Percentiles rank a stretch among this genome's conserved stretches.
Conservation (phyloP, 2,888 invertebrate species). For the Pteria penguin region DNA sequence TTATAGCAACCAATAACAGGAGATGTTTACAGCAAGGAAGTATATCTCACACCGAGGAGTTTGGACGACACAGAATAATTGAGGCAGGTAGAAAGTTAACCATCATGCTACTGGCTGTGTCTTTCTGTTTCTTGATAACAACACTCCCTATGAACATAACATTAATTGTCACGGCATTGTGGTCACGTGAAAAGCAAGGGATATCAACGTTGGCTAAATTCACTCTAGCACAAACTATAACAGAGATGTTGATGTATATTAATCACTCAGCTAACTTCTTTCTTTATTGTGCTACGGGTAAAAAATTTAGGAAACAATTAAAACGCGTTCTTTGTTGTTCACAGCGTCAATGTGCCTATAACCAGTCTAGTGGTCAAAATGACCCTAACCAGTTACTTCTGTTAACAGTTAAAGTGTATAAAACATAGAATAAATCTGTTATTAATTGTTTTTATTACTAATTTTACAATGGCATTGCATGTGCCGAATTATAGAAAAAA, state of each 20-base stretch:
- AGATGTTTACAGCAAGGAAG: constrained; percentile 48
- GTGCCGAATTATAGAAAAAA: too few species aligned
- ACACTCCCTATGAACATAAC: constrained; percentile 75
- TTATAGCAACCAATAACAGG: constrained; percentile 57
- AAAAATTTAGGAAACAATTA: constrained; percentile 59
- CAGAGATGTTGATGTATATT: constrained; percentile 75
- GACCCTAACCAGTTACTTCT: not conserved
- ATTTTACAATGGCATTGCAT: too few species aligned
- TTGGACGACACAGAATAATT: constrained; percentile 42
- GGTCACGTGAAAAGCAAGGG: constrained; percentile 43
- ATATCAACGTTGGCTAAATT: constrained; percentile 51
- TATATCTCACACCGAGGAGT: constrained; percentile 8
- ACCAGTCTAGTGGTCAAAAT: not conserved
- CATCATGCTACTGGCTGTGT: constrained; percentile 76
- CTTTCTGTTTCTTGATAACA: constrained; percentile 76
- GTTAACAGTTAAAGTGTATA: not conserved
- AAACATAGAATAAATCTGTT: too few species aligned
- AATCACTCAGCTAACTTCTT: constrained; percentile 77
- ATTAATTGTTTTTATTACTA: too few species aligned
- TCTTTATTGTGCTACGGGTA: constrained; percentile 70
- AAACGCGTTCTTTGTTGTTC: not conserved
- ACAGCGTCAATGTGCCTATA: not conserved
- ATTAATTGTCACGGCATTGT: constrained; percentile 60
- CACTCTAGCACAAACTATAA: constrained; percentile 66
- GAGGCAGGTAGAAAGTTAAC: constrained; percentile 70